phyloP scores from a whole-genome alignment of 1,140 invertebrate genomes.

The Aphelinus certus region DNA sequence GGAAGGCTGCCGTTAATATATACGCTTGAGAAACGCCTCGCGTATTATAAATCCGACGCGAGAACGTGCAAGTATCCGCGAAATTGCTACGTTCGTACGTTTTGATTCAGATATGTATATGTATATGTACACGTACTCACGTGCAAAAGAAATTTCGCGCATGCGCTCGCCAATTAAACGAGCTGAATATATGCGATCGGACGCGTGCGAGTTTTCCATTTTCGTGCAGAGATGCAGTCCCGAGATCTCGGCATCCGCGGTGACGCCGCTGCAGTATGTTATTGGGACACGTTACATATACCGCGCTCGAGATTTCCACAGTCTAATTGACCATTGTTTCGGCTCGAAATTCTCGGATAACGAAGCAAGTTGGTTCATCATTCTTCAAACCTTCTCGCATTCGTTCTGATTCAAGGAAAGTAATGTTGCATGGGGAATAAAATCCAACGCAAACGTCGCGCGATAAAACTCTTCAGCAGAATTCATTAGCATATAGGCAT shows the following conservation, averaged over 20 bases:
- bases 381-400: neutral
- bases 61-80: neutral
- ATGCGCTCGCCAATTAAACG: conserved; percentile 7
- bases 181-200: neutral
- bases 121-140: neutral
- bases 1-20: neutral
- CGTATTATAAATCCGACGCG: neutral
- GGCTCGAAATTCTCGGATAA: neutral
- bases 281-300: conserved; percentile 18
- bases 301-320: neutral
- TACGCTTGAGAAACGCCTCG: neutral
- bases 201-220: conserved; percentile 30
- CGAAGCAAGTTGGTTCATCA: too few species aligned
- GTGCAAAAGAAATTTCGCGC: neutral
- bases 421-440: too few species aligned
- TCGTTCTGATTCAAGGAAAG: too few species aligned
- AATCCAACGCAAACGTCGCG: neutral
- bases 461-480: conserved; percentile 13
- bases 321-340: neutral
- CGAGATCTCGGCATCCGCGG: conserved; percentile 9
- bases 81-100: conserved; percentile 8
- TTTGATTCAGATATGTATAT: neutral
- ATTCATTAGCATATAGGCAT: conserved; percentile 28
- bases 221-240: conserved; percentile 22
- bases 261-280: conserved; percentile 5